Evolutionary conservation across 2,888 invertebrate genomes (phyloP), one percentile per base, ranked within the genome.

Genomic region (Thecophora atra): DNA sequence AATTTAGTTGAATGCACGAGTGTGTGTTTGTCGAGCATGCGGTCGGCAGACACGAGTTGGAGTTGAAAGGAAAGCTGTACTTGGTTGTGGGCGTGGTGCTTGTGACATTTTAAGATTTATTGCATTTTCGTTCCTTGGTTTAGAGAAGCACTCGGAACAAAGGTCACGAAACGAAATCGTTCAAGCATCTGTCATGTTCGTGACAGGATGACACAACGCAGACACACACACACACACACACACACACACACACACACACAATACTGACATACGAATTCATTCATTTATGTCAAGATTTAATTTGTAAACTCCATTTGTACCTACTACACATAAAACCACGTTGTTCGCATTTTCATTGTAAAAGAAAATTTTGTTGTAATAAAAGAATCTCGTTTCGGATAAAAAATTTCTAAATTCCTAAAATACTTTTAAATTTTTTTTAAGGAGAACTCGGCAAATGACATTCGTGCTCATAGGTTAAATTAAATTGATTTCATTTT

Each of bases 101-200:
- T 58, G 11, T 58, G 71, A 52, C 66, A 30, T 28, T 65, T 58
- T 30, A 65, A 65, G 71, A 71, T 71, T 71, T 65, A 71, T 71
- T 71, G 15, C 65, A 64, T 44, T 65, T 64, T 65, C 64, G 52
- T 15, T 58, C 47, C 54, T 56, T 30, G 54, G 21, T 52, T 21
- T 24, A 17, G 69, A 11, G 28, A 1, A 11, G 26, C 15, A 6
- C 28, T 28, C 15, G n/a, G 17, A 17, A 44, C 17, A 42, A 5
- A 65, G 44, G 13, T 1, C 26, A 51, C 42, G 19, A n/a, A 5
- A n/a, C 11, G 54, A 26, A 67, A 72, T 72, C 62, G 52, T 67
- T 52, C 54, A n/a, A 51, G 52, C 67, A 67, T 58, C 62, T 74
- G 70, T 74, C 74, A 72, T 74, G 63, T 72, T 63, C 67, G 47